These are phyloP conservation scores for Lutjanus erythropterus DNA, from an alignment of 2,113 vertebrate genomes.

Conservation along the genomic window DNA sequence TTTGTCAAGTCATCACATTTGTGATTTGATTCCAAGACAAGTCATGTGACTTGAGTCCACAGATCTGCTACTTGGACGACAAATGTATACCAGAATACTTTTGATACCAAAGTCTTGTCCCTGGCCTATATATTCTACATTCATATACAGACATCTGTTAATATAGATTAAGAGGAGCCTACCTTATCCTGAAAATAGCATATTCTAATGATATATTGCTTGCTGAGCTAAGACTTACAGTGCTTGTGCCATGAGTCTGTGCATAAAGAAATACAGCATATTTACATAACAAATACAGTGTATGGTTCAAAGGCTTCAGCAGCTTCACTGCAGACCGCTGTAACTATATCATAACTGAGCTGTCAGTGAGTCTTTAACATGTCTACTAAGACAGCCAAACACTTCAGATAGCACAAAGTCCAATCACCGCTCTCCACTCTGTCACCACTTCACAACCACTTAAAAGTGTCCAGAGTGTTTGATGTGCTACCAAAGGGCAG, in stretches of 20 bases:
- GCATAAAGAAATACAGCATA: background rate
- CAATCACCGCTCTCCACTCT: constrained; percentile 5
- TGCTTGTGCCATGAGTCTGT: background rate
- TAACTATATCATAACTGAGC: background rate
- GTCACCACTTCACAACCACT: constrained; percentile 37
- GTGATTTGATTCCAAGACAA: no score
- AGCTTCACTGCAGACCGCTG: background rate
- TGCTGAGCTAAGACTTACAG: background rate
- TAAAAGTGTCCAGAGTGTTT: background rate
- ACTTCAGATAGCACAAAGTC: constrained; percentile 29
- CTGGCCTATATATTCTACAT: no score
- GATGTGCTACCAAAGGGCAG: constrained; percentile 17
- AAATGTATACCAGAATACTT: no score
- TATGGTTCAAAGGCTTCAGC: background rate
- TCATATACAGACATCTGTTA: no score
- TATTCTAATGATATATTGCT: no score
- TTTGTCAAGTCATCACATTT: no score
- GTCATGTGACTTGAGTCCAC: no score
- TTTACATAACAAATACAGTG: background rate
- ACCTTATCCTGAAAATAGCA: background rate
- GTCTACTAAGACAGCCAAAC: constrained; percentile 1
- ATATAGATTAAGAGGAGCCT: background rate
- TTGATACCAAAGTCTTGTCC: no score
- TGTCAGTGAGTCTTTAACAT: background rate
- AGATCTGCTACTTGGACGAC: no score